Base-by-base conservation (phyloP, 2,113 vertebrate genomes). In the Neolamprologus tretocephalus region DNA sequence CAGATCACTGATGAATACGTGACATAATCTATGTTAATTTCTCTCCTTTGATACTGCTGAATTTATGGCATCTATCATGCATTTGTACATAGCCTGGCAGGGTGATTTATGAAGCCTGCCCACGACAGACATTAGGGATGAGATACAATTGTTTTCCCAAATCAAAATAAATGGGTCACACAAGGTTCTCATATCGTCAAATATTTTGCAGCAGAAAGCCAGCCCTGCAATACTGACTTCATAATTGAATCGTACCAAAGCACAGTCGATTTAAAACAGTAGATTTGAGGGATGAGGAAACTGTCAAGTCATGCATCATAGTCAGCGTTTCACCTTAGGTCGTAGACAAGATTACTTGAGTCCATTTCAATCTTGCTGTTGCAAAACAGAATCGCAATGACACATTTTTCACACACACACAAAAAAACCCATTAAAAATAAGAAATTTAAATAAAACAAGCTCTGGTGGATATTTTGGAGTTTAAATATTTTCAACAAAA, bases 201-300 rank as follows among this genome's bases (percentile, higher is more conserved):
- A 95, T 96, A 88, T 91, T 94, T 94, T 95, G 92, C 90, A 54
- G 92, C 95, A 94, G 95, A 95, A 96, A 97, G 90, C 66, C 94
- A 96, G 94, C 93, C 95, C 92, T 94, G 94, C 95, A 95, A 95
- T 96, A 95, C 96, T 94, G 96, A 97, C 95, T 96, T 89, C 95
- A 97, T 97, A 97, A 97, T 97, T 97, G 96, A 97, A 97, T 97
- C 95, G 94, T 96, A 93, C 94, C 89, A 93, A 95, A 92, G 96
- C 95, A 93, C 89, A 91, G 94, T 93, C 89, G 92, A 97, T 97
- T 96, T 96, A 96, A 97, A 97, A 96, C 96, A 97, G 98, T 97
- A 96, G 96, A 97, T 97, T 97, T 95, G 89, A 89, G 83, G 92
- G 92, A 94, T 96, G 93, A 85, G 93, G 91, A 94, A 94, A 93